Evolutionary conservation across 2,797 vertebrate species (phyloP).

Genomic region (Intellagama lesueurii): DNA sequence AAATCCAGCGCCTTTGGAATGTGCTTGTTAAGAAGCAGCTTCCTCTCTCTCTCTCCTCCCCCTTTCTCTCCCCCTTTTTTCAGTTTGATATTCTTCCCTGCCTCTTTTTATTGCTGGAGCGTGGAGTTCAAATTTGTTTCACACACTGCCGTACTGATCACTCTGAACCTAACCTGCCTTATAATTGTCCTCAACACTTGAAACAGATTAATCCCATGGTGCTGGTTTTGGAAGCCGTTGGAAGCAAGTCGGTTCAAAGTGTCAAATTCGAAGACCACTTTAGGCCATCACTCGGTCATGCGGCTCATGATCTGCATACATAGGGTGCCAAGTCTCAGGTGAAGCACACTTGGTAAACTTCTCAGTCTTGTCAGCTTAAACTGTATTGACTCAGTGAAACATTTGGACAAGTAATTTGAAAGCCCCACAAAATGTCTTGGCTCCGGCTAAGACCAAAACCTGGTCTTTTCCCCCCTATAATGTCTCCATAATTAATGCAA

Average conservation of each 20-base stretch:
- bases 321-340: too few relatives aligned
- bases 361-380: too few relatives aligned
- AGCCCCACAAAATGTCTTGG: too few relatives aligned
- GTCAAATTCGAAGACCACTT: background rate
- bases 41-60: conserved; percentile 47
- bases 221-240: conserved; percentile 70
- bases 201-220: conserved; percentile 55
- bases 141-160: conserved; percentile 57
- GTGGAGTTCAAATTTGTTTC: conserved; percentile 70
- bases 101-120: conserved; percentile 69
- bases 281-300: background rate
- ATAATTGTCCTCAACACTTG: conserved; percentile 72
- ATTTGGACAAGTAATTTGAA: too few relatives aligned
- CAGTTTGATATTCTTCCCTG: conserved; percentile 67
- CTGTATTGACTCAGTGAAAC: too few relatives aligned
- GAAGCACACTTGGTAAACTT: too few relatives aligned
- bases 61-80: conserved; percentile 34
- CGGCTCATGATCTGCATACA: background rate
- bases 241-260: conserved; percentile 62
- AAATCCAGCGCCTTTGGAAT: conserved; percentile 78
- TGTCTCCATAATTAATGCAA: too few relatives aligned
- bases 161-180: conserved; percentile 66
- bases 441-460: too few relatives aligned
- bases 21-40: conserved; percentile 74
- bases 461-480: too few relatives aligned